Evolutionary conservation across 1,140 invertebrate genomes (phyloP), one percentile per base, ranked within the genome.

Genomic region (Drosophila triauraria): DNA sequence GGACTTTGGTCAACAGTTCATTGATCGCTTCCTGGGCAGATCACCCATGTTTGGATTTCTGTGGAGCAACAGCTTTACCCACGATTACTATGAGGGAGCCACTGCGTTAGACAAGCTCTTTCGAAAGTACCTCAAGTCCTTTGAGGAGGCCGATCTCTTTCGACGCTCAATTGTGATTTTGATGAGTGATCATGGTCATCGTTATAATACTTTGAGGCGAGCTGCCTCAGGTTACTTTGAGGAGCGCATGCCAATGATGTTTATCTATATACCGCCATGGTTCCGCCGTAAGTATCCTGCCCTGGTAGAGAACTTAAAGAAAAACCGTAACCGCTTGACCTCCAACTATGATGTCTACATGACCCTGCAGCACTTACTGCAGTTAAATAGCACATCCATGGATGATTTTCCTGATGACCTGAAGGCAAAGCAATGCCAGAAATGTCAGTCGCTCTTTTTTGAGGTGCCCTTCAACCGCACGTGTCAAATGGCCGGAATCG

Each of bases 101-200:
- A 94, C 95, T 23, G 92, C 94, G 2, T 95, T 96, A 90, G 97
- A 97, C 74, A 65, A 92, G 0, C 92, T 93, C 40, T 94, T 96
- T 53, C 74, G 93, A 8, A 69, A 87, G 2, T 95, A 95, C 74
- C 93, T 97, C 10, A 91, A 94, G 51, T 91, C 93, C 8, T 82
- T 97, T 25, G 93, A 95, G 25, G 78, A 93, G 0, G 91, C 93
- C 2, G 94, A 94, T 0, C 93, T 95, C 12, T 92, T 96, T 44
- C 94, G 96, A 42, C 94, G 95, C 47, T 95, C 96, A 0, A 93
- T 96, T 77, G 90, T 99, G 0, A 94, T 99, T 17, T 94, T 98
- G n/a, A 94, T 98, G 80, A 98, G 97, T 81, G 98, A 99, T 93
- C 98, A 99, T 92, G 98, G 98, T 0, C 96, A 97, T 85, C 92